These are phyloP conservation scores for Thecocarcelia acutangulata DNA, from an alignment of 2,888 invertebrate genomes.

Conservation along the genomic window DNA sequence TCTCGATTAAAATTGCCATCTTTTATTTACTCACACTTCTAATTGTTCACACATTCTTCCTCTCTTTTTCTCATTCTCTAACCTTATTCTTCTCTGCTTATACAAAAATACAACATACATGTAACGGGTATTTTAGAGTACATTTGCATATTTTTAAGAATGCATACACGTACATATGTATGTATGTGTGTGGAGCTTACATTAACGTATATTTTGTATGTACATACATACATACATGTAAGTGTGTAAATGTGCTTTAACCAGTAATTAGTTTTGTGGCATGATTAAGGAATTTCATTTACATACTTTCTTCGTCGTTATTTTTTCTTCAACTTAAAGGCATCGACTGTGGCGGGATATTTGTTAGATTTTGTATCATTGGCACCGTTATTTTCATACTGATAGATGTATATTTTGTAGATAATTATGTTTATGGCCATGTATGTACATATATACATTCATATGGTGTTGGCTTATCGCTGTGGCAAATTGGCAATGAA, in stretches of 20 bases:
- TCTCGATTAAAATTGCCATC: not conserved
- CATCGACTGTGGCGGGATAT: slow-evolving; percentile 34
- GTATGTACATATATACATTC: slow-evolving; percentile 1
- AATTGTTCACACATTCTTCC: slow-evolving; percentile 9
- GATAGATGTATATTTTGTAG: not conserved
- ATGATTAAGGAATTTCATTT: slow-evolving; percentile 44
- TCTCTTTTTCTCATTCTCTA: slow-evolving; percentile 8
- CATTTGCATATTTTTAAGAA: slow-evolving; percentile 5
- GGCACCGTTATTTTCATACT: slow-evolving; percentile 18
- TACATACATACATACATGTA: not conserved
- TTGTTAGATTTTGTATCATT: slow-evolving; percentile 45
- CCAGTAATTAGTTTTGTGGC: slow-evolving; percentile 65
- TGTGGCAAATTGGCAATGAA: slow-evolving; percentile 52
- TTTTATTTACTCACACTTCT: slow-evolving; percentile 9
- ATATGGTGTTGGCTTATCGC: slow-evolving; percentile 41
- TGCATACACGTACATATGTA: not conserved
- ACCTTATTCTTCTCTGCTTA: slow-evolving; percentile 7
- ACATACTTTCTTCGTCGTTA: not conserved
- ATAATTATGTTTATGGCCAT: too few relatives aligned
- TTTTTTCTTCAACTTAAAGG: slow-evolving; percentile 11
- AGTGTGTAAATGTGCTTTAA: slow-evolving; percentile 27
- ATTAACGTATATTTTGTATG: too few relatives aligned
- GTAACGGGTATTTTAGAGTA: slow-evolving; percentile 1
- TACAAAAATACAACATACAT: slow-evolving; percentile 3
- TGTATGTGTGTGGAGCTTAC: not conserved